Evolutionary conservation across 2,113 vertebrate genomes (phyloP).

Genomic region (Coturnix japonica): DNA sequence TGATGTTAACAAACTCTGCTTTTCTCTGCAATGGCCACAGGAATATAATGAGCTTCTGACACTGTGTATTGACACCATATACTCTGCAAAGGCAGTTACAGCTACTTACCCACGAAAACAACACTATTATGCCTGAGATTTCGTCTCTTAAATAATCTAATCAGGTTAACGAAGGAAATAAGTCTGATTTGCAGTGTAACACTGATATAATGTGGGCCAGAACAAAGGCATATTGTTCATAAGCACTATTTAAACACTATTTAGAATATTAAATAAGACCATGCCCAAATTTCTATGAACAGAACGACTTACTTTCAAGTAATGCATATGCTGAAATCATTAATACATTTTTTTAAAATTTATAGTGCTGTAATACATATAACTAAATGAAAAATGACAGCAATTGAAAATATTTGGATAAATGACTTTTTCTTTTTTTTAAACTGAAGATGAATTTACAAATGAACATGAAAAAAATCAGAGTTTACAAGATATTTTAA

Average conservation of each 20-base stretch:
- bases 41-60: background rate
- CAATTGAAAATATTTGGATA: background rate
- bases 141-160: background rate
- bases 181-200: background rate
- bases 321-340: background rate
- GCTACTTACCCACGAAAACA: background rate
- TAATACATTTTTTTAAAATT: accelerated
- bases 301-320: background rate
- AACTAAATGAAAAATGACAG: background rate
- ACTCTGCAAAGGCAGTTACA: background rate
- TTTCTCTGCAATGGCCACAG: background rate
- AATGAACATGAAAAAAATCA: background rate
- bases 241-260: background rate
- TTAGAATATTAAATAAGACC: background rate
- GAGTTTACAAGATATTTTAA: background rate
- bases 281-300: background rate
- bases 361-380: background rate
- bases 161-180: background rate
- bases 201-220: background rate
- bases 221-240: background rate
- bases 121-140: background rate
- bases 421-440: background rate
- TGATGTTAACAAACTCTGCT: slow-evolving; percentile 1
- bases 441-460: background rate
- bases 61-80: background rate